Evolutionary conservation across 2,113 vertebrate genomes (phyloP), one percentile per base, ranked within the genome.

Genomic region (Nothobranchius furzeri): DNA sequence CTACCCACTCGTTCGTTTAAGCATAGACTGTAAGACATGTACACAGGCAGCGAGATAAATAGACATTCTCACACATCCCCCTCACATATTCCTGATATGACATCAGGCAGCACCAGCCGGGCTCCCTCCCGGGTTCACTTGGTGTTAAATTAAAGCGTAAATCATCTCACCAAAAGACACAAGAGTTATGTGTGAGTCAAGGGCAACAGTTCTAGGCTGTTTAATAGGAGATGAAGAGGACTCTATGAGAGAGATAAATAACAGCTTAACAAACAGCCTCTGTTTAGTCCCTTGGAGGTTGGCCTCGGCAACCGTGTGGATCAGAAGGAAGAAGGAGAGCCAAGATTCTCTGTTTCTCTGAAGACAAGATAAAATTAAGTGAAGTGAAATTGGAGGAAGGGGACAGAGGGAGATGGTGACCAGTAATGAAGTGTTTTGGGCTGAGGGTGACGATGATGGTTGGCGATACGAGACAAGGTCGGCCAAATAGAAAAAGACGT

Each of bases 161-260:
- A 88, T 91, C 81, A 86, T 86, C 58, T 74, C 76, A 73, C 68
- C 77, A 84, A 88, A 90, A 89, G 88, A 89, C 84, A 86, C 76
- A 76, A 78, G 89, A 91, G 84, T 84, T 87, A 87, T 84, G 76
- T 79, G 78, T 61, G 68, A 85, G 87, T 91, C 90, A 91, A 91
- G 91, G 89, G 86, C 84, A 89, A 85, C 83, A 83, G 81, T 88
- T 87, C 82, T 84, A 83, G 85, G 78, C 78, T 79, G 80, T 88
- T 87, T 87, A 87, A 85, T 81, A 86, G 85, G 78, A 85, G 81
- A 91, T 89, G 85, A 89, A 83, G 79, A 85, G 80, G 68, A 83
- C 83, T 91, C 88, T 89, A 90, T 87, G 88, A 83, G 86, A 79
- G 81, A 89, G 88, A 91, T 89, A 89, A 91, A 91, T 89, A 91